Conservation (phyloP, 2,797 vertebrate species). For the Galago senegalensis region DNA sequence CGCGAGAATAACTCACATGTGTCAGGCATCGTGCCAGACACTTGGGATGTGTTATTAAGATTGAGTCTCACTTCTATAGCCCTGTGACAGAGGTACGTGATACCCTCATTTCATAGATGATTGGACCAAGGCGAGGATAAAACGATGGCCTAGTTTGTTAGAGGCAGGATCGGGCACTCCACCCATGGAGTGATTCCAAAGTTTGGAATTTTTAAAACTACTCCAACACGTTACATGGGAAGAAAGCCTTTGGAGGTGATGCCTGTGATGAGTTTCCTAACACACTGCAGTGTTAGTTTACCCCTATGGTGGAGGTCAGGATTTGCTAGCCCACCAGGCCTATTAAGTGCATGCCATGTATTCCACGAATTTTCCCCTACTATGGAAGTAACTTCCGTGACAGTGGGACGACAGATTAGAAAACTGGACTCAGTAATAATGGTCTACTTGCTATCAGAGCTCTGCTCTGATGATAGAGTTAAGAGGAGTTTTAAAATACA, state of each 20-base stretch:
- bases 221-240: background rate
- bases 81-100: background rate
- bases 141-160: background rate
- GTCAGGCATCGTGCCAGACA: background rate
- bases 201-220: background rate
- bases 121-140: background rate
- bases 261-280: background rate
- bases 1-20: background rate
- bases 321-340: background rate
- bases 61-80: background rate
- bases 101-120: too few relatives aligned
- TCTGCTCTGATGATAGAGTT: background rate
- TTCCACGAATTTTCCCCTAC: background rate
- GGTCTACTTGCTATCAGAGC: background rate
- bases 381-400: background rate
- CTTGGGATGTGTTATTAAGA: background rate
- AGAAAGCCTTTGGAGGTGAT: slow-evolving; percentile 1
- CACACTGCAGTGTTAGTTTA: background rate
- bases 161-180: background rate
- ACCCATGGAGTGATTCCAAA: background rate
- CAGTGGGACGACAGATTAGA: background rate
- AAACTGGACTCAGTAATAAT: background rate
- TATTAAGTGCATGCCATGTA: background rate
- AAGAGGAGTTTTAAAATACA: background rate
- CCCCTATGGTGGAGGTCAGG: background rate